Base-by-base conservation (phyloP, 2,113 vertebrate species). In the Trematocara nigrifrons region DNA sequence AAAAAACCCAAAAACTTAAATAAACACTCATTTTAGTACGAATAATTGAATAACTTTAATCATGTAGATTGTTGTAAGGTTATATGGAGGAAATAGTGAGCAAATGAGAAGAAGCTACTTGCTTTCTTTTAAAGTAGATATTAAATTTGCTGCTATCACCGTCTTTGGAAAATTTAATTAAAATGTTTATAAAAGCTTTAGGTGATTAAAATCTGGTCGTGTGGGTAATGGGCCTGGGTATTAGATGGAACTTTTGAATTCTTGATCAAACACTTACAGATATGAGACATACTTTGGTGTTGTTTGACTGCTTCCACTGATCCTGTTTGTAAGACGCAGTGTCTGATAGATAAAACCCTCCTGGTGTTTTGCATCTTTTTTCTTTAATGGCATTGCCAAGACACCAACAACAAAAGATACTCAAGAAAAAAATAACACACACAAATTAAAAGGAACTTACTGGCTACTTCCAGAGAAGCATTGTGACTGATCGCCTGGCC, bases 401-500 rank as follows among this genome's bases (percentile, higher is more conserved):
- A 85, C 66, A 52, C 4, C 4, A 66, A 18, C 4, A 40, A 5
- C 1, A n/a, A 12, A 4, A 7, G 6, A n/a, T 11, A n/a, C 57
- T 35, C 16, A 64, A 64, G 9, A 54, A 22, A 29, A 53, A 61
- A 35, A 7, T 26, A 26, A 1, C 0, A n/a, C 59, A 64, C 18
- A 52, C 4, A 81, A 53, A 74, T 20, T 15, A 71, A 53, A 40
- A 45, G 9, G 33, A 31, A 98, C 98, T 99, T 97, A 99, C 98
- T 98, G 82, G 98, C 98, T 90, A 99, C 98, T 95, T 99, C 98
- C 96, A 99, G 96, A 3, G 98, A 99, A 1, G 98, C 98, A 7
- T 99, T 99, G 89, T 98, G 98, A 89, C 98, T 99, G 78, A 98
- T 97, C 1, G 98, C 98, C 87, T 99, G 97, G 61, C 98, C 98